Conservation (phyloP, 2,888 invertebrate species). For the Euproctis similis region DNA sequence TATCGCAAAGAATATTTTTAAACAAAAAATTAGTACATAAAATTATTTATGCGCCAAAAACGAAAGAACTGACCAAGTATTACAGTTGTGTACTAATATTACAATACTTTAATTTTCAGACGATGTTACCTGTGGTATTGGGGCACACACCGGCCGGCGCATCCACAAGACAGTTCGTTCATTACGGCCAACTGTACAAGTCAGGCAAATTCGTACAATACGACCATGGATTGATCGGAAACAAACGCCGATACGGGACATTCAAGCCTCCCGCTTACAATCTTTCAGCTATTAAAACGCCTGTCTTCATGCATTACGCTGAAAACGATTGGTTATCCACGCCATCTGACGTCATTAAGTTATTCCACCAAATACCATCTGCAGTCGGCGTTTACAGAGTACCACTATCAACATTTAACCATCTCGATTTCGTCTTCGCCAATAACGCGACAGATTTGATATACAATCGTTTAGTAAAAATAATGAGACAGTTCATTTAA, state of each 20-base stretch:
- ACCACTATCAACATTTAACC: conserved; percentile 63
- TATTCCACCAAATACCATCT: conserved; percentile 53
- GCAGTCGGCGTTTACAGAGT: conserved; percentile 65
- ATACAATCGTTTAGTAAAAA: conserved; percentile 68
- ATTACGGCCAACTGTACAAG: conserved; percentile 65
- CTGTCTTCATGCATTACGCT: conserved; percentile 68
- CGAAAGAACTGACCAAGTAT: too few relatives aligned
- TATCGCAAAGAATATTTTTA: too few relatives aligned
- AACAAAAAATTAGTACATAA: too few relatives aligned
- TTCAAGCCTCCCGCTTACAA: conserved; percentile 69
- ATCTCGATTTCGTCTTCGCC: conserved; percentile 76
- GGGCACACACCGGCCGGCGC: conserved; percentile 72
- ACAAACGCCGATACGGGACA: conserved; percentile 60
- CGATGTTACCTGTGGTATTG: conserved; percentile 65
- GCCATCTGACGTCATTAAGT: conserved; percentile 53
- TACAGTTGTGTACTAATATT: too few relatives aligned
- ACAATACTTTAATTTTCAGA: conserved; percentile 36
- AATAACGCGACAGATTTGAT: conserved; percentile 75
- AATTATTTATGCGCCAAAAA: too few relatives aligned
- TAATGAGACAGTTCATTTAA: conserved; percentile 53
- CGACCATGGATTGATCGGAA: conserved; percentile 60
- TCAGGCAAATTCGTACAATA: conserved; percentile 67
- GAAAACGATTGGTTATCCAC: conserved; percentile 71
- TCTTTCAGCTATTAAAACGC: conserved; percentile 54
- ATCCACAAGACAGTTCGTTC: conserved; percentile 65